Percentiles rank a stretch among this genome's conserved stretches.
phyloP scores from a whole-genome alignment of 2,113 vertebrate species.

The Dipodomys merriami region DNA sequence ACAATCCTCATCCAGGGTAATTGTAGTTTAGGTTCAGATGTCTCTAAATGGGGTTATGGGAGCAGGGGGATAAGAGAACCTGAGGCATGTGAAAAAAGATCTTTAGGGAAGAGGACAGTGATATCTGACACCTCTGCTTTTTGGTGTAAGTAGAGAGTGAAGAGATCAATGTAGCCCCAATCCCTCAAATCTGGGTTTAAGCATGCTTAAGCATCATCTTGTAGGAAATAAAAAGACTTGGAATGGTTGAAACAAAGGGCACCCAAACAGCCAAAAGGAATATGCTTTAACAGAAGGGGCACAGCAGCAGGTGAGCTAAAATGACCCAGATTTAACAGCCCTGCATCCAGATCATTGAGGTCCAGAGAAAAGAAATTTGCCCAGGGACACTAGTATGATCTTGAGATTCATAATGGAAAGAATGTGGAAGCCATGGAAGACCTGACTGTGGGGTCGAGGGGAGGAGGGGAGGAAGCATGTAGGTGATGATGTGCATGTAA shows the following conservation, averaged over 20 bases:
- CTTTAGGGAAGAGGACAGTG: background rate
- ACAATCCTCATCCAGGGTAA: fast-evolving
- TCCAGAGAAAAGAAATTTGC: background rate
- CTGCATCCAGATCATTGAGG: background rate
- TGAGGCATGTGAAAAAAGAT: too few species aligned
- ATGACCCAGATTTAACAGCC: background rate
- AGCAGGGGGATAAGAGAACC: too few species aligned
- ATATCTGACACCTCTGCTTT: too few species aligned
- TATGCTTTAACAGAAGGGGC: background rate
- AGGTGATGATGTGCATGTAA: too few species aligned
- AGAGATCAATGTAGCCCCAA: background rate
- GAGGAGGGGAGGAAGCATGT: too few species aligned
- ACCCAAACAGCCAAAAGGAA: background rate
- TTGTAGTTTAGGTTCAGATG: background rate
- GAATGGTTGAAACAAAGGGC: background rate
- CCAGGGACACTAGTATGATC: too few species aligned
- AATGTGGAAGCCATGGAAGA: fast-evolving
- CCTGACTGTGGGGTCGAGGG: background rate
- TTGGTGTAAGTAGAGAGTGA: background rate
- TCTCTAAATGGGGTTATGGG: too few species aligned
- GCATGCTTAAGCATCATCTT: background rate
- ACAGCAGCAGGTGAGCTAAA: background rate
- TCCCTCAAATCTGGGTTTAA: fast-evolving
- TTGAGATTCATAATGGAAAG: background rate
- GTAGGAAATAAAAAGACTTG: background rate